Evolutionary conservation across 2,797 vertebrate species (phyloP).

Genomic region (Aeoliscus strigatus): DNA sequence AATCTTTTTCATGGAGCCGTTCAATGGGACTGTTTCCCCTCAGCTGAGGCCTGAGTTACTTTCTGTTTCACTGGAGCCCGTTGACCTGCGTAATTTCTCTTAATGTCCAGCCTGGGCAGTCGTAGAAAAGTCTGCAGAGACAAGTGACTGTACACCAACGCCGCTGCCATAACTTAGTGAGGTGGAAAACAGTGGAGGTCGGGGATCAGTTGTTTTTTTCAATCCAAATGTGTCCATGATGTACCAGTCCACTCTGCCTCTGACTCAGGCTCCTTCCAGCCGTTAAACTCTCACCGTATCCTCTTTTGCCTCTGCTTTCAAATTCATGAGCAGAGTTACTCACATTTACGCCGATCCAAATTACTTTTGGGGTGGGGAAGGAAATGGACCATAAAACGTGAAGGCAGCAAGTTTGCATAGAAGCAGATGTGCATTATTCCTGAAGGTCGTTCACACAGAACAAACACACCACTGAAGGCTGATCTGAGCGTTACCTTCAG

Average conservation of each 20-base stretch:
- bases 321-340: constrained; percentile 5
- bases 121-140: constrained; percentile 10
- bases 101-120: constrained; percentile 19
- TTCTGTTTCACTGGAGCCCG: constrained; percentile 31
- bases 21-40: constrained; percentile 50
- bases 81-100: constrained; percentile 33
- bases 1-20: too few relatives aligned
- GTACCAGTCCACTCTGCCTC: neutral
- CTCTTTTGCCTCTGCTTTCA: constrained; percentile 18
- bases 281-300: neutral
- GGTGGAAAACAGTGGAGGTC: constrained; percentile 5
- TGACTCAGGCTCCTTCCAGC: neutral
- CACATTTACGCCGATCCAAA: constrained; percentile 11
- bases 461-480: constrained; percentile 2
- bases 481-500: too few relatives aligned
- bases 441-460: constrained; percentile 5
- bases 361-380: constrained; percentile 9
- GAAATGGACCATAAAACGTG: constrained; percentile 15
- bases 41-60: constrained; percentile 22
- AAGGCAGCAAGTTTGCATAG: neutral
- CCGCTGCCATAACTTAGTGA: constrained; percentile 11
- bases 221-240: constrained; percentile 4
- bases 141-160: constrained; percentile 17
- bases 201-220: neutral
- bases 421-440: constrained; percentile 1